Evolutionary conservation across 2,888 invertebrate genomes (phyloP).

Genomic region (Ectobius pallidus): DNA sequence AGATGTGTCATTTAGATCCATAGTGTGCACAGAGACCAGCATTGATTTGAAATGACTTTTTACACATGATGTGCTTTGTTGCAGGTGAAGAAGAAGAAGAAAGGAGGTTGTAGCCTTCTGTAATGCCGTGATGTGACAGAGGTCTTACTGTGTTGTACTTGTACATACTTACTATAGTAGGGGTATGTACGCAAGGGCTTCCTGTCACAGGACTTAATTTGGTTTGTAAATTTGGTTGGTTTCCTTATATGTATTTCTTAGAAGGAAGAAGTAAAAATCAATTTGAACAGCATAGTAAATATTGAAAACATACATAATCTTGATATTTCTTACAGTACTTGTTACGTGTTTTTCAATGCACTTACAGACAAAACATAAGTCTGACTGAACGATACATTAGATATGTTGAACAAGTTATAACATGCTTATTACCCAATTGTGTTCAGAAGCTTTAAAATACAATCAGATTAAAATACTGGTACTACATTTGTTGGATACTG

Average conservation of each 20-base stretch:
- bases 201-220: conserved; percentile 18
- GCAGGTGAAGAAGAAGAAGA: conserved; percentile 85
- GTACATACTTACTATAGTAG: neutral
- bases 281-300: neutral
- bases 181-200: conserved; percentile 17
- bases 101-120: conserved; percentile 85
- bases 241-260: conserved; percentile 18
- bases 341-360: neutral
- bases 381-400: neutral
- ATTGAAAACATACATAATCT: neutral
- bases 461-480: conserved; percentile 18
- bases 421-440: conserved; percentile 12
- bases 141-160: neutral
- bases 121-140: no score
- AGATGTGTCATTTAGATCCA: no score
- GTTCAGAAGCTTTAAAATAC: conserved; percentile 16
- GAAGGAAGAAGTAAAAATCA: conserved; percentile 8
- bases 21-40: no score
- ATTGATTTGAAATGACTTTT: no score
- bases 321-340: neutral
- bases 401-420: no score
- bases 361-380: neutral
- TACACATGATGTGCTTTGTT: conserved; percentile 46
- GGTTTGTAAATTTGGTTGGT: conserved; percentile 2
- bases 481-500: conserved; percentile 21